Evolutionary conservation across 2,113 vertebrate species (phyloP).

Genomic region (Daboia siamensis): DNA sequence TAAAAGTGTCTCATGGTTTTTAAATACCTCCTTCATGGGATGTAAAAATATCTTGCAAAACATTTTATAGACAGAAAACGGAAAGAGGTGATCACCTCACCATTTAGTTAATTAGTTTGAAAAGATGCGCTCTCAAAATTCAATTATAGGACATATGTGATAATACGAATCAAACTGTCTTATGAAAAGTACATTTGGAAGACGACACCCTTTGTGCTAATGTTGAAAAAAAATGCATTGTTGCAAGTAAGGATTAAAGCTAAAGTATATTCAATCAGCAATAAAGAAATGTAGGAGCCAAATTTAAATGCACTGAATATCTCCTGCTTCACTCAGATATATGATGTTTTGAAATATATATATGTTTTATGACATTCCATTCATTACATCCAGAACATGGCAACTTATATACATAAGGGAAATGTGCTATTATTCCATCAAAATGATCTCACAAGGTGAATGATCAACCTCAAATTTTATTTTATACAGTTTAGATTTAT

Average conservation of each 20-base stretch:
- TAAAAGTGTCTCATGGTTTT: not conserved
- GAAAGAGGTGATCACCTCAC: not conserved
- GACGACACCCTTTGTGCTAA: not conserved
- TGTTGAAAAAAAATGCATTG: not conserved
- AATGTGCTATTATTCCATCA: not conserved
- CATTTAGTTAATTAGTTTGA: not conserved
- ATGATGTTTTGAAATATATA: not conserved
- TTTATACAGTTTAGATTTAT: not conserved
- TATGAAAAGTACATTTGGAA: not conserved
- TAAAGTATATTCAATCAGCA: not conserved
- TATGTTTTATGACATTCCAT: constrained; percentile 1
- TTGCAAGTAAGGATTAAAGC: not conserved
- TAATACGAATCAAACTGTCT: not conserved
- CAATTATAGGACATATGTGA: not conserved
- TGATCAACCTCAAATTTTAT: not conserved
- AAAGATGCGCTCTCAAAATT: not conserved
- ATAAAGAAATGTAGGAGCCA: not conserved
- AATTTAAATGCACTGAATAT: not conserved
- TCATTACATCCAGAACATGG: not conserved
- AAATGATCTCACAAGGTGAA: constrained; percentile 12
- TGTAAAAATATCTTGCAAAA: not conserved
- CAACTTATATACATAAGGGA: not conserved
- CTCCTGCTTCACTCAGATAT: not conserved
- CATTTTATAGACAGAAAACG: not conserved
- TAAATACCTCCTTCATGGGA: not conserved